Conservation (phyloP, 2,888 invertebrate genomes). For the Diarsia brunnea region DNA sequence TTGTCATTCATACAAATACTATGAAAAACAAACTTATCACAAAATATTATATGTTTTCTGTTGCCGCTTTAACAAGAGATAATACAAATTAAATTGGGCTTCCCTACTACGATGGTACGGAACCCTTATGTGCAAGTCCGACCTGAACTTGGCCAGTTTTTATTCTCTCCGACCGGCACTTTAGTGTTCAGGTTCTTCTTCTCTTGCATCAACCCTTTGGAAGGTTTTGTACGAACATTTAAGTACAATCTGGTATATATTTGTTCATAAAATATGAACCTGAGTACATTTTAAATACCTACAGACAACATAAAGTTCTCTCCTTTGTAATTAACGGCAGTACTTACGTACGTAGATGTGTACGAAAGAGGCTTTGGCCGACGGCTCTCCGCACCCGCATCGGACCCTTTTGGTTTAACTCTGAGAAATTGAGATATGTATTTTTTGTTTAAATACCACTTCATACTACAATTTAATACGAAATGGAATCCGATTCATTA, state of each 20-base stretch:
- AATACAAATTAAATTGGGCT: no score
- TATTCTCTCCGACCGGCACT: background rate
- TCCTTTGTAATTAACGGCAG: constrained; percentile 58
- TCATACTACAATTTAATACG: constrained; percentile 20
- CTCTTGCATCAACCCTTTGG: background rate
- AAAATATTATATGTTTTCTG: no score
- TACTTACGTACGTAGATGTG: constrained; percentile 48
- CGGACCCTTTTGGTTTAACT: constrained; percentile 55
- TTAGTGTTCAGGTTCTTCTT: background rate
- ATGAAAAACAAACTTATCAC: no score
- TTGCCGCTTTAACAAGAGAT: no score
- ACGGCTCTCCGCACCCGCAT: constrained; percentile 60
- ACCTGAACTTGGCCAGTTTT: no score
- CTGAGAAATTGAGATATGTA: constrained; percentile 47
- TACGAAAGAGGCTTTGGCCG: constrained; percentile 55
- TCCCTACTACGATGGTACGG: no score
- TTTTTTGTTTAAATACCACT: constrained; percentile 50
- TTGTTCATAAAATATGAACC: constrained; percentile 42
- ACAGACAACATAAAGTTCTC: constrained; percentile 50
- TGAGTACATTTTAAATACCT: constrained; percentile 44
- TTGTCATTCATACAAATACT: no score
- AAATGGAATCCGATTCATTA: constrained; percentile 27
- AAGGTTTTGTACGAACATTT: background rate
- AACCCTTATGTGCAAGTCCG: no score
- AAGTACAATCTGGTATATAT: constrained; percentile 16